Evolutionary conservation across 2,797 vertebrate genomes (phyloP), one percentile per base, ranked within the genome.

Genomic region (Neostethus bicornis): DNA sequence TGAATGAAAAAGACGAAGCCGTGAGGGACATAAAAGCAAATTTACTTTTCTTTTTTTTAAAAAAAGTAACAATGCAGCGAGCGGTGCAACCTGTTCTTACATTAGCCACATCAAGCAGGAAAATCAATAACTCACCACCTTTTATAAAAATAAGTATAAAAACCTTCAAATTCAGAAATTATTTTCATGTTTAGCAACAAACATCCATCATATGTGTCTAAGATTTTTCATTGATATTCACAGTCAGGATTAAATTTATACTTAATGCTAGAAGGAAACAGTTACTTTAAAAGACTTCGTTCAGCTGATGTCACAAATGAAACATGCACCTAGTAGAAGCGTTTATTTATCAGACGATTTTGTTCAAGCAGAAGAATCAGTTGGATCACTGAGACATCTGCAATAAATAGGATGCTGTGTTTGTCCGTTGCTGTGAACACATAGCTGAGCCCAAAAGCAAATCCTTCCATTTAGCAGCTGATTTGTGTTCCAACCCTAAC

Each of bases 61-160:
- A n/a, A n/a, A 21, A 35, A 65, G 44, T 38, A 26, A 47, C 63
- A 55, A 62, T 2, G 13, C 50, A 66, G 75, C 44, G 38, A 12
- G 10, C 46, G 60, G 47, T 64, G 58, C 69, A 70, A 66, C 79
- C 63, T 45, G 60, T 46, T n/a, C 52, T 65, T 46, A 43, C 61
- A 13, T 12, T 24, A 45, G 38, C 42, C 66, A 48, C 32, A 13
- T 24, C 0, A n/a, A 56, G 60, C 57, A 39, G 51, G 49, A 26
- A n/a, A 19, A 79, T 86, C 71, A 28, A 76, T 79, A 65, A 43
- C 19, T 51, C 10, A 20, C 64, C 50, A 62, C 57, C 57, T 58
- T 37, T 69, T 50, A 66, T 51, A 61, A 66, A 35, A 35, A 64
- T 1, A 24, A 57, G 31, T 43, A 50, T 21, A 3, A 20, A 73